Conservation (phyloP, 2,888 invertebrate genomes). For the Abscondita cerata region DNA sequence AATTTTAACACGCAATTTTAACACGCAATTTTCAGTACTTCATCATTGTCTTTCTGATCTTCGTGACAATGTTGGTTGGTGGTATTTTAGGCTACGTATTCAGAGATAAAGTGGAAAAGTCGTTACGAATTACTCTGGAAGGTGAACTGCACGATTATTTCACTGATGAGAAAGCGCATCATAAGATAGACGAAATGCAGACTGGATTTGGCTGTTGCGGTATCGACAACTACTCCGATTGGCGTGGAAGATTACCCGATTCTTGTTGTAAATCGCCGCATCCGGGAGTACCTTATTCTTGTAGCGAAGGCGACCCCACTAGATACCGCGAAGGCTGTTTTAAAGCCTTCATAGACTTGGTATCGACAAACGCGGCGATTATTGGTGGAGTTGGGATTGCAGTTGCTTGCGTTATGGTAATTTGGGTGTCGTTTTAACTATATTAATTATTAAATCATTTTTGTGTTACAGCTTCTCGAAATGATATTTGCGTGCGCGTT, state of each 20-base stretch:
- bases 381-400: constrained; percentile 83
- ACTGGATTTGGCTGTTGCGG: constrained; percentile 85
- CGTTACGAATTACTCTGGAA: constrained; percentile 15
- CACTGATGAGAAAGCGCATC: constrained; percentile 77
- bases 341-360: constrained; percentile 71
- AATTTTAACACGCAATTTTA: neutral
- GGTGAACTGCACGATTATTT: constrained; percentile 16
- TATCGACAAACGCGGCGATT: constrained; percentile 79
- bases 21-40: constrained; percentile 74
- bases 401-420: constrained; percentile 87
- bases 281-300: constrained; percentile 64
- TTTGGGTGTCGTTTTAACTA: constrained; percentile 46
- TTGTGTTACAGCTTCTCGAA: constrained; percentile 77
- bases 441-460: constrained; percentile 34
- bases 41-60: constrained; percentile 85
- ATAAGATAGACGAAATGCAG: constrained; percentile 91
- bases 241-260: constrained; percentile 75
- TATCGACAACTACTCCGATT: constrained; percentile 76
- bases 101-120: constrained; percentile 24
- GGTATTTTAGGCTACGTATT: constrained; percentile 31
- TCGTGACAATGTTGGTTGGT: constrained; percentile 73
- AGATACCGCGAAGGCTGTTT: constrained; percentile 80
- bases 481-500: constrained; percentile 84
- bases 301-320: constrained; percentile 63
- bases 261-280: constrained; percentile 77